Percentiles rank a stretch among this genome's conserved stretches.
Conservation (phyloP, 1,140 invertebrate genomes). For the Drosophila nigromelanica region DNA sequence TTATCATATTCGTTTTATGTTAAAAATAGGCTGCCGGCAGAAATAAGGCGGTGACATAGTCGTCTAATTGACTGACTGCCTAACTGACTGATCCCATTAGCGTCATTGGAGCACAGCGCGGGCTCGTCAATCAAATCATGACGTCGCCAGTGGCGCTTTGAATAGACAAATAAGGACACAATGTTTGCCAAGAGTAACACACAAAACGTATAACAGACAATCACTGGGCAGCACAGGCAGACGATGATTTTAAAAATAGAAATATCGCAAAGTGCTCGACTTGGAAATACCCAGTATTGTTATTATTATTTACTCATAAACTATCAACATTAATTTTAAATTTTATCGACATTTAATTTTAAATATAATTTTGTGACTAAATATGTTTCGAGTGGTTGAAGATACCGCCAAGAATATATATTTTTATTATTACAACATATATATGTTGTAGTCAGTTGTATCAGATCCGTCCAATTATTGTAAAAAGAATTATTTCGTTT, state of each 20-base stretch:
- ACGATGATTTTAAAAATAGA: neutral
- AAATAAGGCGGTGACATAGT: neutral
- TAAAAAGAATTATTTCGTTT: no score
- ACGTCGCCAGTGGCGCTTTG: slow-evolving; percentile 51
- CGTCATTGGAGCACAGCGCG: slow-evolving; percentile 14
- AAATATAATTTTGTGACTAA: no score
- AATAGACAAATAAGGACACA: slow-evolving; percentile 34
- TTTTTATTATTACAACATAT: no score
- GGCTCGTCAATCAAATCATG: slow-evolving; percentile 54
- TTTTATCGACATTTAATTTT: no score
- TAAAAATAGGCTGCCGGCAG: slow-evolving; percentile 4
- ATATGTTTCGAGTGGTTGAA: no score
- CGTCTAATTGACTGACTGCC: slow-evolving; percentile 33
- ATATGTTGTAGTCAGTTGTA: no score
- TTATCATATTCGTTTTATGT: slow-evolving; percentile 6
- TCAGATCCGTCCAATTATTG: no score
- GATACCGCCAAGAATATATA: no score
- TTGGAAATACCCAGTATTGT: neutral
- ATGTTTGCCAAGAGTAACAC: slow-evolving; percentile 17
- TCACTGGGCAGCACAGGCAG: neutral
- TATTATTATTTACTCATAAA: no score
- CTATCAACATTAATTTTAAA: no score
- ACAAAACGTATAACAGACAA: slow-evolving; percentile 18
- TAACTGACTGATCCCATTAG: slow-evolving; percentile 57
- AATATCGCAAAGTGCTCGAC: neutral